phyloP scores from a whole-genome alignment of 2,113 vertebrate genomes.

The Chinchilla lanigera region DNA sequence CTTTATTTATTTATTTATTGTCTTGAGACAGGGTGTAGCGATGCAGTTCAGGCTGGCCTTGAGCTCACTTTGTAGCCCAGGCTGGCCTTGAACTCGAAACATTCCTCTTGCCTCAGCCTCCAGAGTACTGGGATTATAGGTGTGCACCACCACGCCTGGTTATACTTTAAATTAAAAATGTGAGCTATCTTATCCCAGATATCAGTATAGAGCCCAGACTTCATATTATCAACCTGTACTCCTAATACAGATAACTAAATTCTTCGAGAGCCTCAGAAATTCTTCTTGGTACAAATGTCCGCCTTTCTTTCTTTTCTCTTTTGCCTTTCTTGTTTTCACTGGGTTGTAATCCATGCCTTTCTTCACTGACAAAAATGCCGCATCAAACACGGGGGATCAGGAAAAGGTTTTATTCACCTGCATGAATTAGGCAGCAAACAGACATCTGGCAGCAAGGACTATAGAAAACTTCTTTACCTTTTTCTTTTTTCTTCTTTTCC shows the following conservation, averaged over 20 bases:
- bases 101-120: no score
- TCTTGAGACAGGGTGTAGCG: no score
- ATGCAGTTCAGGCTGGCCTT: no score
- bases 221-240: background rate
- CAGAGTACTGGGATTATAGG: no score
- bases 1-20: no score
- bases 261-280: background rate
- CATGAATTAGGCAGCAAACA: slow-evolving; percentile 67
- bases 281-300: slow-evolving; percentile 7
- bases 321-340: slow-evolving; percentile 34
- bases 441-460: slow-evolving; percentile 70
- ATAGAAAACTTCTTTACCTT: slow-evolving; percentile 33
- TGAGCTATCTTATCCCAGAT: background rate
- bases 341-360: slow-evolving; percentile 9
- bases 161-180: slow-evolving; percentile 8
- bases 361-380: slow-evolving; percentile 42
- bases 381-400: background rate
- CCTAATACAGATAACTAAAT: background rate
- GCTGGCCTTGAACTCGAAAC: no score
- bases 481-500: background rate
- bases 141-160: no score
- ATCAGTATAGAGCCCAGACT: background rate
- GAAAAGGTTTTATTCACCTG: slow-evolving; percentile 66
- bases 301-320: slow-evolving; percentile 39
- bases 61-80: no score